Base-by-base conservation (phyloP, 2,888 invertebrate genomes). In the Nysson spinosus region DNA sequence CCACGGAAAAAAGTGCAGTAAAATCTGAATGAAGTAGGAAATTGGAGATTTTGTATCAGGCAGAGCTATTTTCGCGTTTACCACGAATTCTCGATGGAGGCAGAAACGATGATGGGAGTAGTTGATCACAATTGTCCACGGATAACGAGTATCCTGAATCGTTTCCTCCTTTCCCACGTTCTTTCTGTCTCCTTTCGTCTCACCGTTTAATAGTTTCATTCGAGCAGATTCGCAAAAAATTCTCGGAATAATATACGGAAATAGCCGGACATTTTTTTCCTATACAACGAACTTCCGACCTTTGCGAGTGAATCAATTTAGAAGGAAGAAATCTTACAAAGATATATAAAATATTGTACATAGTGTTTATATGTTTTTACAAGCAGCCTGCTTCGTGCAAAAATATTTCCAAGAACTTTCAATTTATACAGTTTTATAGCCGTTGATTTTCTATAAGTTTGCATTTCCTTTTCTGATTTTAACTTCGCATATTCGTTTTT, bases 241-340 rank as follows among this genome's bases (percentile, higher is more conserved):
- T 43, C 47, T 12, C 19, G 12, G 34, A 11, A 22, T 40, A 16
- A 32, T n/a, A n/a, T 34, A n/a, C n/a, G 11, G 12, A 6, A 43
- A 16, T 26, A 19, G 3, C 22, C n/a, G 16, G 39, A 9, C 35
- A 22, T 17, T 20, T 16, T 4, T 20, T 52, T n/a, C 42, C 34
- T 22, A 42, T 24, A 43, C 52, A 42, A 14, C 54, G 19, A 26
- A 24, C 54, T 26, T 26, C 35, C 44, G 11, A 43, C 20, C 54
- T 11, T 52, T 52, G 14, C 35, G 17, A 22, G 17, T n/a, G 35
- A 43, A 58, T 54, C 43, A 52, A 30, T 54, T 58, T 35, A 26
- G 43, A 11, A 11, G 37, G 35, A 35, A n/a, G n/a, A n/a, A n/a
- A n/a, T n/a, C n/a, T n/a, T n/a, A n/a, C n/a, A n/a, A n/a, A n/a